Base-by-base conservation (phyloP, 2,888 invertebrate genomes). In the Lycia hirtaria region DNA sequence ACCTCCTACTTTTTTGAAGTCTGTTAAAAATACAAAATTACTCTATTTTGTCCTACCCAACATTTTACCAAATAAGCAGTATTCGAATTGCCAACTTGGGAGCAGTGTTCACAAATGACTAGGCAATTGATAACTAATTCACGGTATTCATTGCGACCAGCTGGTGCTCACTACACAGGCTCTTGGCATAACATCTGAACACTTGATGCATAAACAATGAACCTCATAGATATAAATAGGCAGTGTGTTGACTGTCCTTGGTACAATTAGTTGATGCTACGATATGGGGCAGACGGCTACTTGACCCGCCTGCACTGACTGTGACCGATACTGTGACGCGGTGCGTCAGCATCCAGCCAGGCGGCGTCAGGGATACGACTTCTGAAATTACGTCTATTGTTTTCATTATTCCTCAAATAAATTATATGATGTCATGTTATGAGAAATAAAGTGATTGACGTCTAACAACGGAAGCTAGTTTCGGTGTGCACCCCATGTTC, bases 401-500 rank as follows among this genome's bases (percentile, higher is more conserved):
- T 62, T 63, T 68, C 64, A 75, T 71, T 75, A 63, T 64, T 55
- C 67, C 62, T 68, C 60, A 59, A 72, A 69, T 66, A 61, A 62
- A 58, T 65, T 67, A 60, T 58, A 72, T 78, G 75, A 75, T 68
- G 72, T 75, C 72, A 76, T 67, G 40, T 53, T 47, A 52, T 40
- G 45, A 53, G 62, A 67, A 56, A 60, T 56, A 47, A 57, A 32
- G 32, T 45, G 38, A 40, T 50, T 50, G 47, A 47, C 35, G 47
- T 3, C 35, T 26, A 10, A 45, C 45, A 22, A 10, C 22, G 6
- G 9, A 15, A 26, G 6, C n/a, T n/a, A n/a, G n/a, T n/a, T n/a
- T n/a, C n/a, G n/a, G n/a, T n/a, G n/a, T n/a, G n/a, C n/a, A n/a
- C n/a, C n/a, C n/a, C n/a, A n/a, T n/a, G n/a, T n/a, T n/a, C n/a